Percentiles rank a stretch among this genome's conserved stretches.
phyloP scores from a whole-genome alignment of 1,140 invertebrate species.

The Drosophila hydei region DNA sequence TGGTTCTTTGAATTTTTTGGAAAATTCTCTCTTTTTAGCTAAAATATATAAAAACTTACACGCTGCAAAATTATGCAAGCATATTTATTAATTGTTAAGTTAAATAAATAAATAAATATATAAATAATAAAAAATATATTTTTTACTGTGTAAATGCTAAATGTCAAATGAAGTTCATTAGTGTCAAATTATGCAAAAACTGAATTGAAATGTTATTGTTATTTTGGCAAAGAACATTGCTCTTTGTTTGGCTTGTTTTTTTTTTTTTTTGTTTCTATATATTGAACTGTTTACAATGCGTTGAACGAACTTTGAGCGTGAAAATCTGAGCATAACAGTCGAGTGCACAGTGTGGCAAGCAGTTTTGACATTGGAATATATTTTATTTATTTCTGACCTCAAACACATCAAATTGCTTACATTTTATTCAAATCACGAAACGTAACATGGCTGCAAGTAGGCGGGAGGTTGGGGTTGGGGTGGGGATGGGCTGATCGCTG shows the following conservation, averaged over 20 bases:
- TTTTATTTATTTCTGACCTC: slow-evolving; percentile 61
- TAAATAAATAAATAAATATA: slow-evolving; percentile 43
- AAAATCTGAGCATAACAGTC: slow-evolving; percentile 5
- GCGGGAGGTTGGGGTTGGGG: background rate
- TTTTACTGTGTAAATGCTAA: slow-evolving; percentile 9
- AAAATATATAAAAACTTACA: slow-evolving; percentile 72
- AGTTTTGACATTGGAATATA: slow-evolving; percentile 57
- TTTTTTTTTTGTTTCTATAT: slow-evolving; percentile 11
- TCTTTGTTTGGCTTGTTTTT: slow-evolving; percentile 35
- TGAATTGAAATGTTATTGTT: slow-evolving; percentile 25
- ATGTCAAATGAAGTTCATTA: slow-evolving; percentile 49
- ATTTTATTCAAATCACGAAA: slow-evolving; percentile 68
- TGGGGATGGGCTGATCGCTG: slow-evolving; percentile 14
- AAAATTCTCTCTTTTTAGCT: slow-evolving; percentile 45
- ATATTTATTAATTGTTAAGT: slow-evolving; percentile 53
- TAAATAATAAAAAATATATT: slow-evolving; percentile 10
- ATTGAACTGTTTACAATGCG: slow-evolving; percentile 55
- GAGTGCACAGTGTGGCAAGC: slow-evolving; percentile 37
- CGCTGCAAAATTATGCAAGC: slow-evolving; percentile 60
- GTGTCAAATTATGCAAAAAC: slow-evolving; percentile 37
- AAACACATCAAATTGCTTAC: slow-evolving; percentile 31
- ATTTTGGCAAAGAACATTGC: slow-evolving; percentile 52
- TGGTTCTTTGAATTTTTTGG: slow-evolving; percentile 22
- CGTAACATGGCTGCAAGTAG: slow-evolving; percentile 47
- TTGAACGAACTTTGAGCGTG: slow-evolving; percentile 68